Conservation (phyloP, 2,888 invertebrate species). For the Neuroscelio doddi region DNA sequence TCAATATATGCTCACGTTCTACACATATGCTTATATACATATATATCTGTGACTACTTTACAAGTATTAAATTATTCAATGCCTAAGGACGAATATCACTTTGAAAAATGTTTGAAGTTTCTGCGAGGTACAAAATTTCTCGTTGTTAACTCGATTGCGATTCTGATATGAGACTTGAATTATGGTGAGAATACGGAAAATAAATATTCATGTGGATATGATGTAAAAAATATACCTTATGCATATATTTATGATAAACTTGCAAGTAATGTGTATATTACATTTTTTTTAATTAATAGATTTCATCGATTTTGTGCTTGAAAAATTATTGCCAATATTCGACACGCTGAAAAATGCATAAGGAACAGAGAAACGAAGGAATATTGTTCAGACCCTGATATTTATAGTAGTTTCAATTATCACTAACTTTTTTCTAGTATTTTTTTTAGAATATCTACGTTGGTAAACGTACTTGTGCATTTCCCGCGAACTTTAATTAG, state of each 20-base stretch:
- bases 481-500: conserved; percentile 16
- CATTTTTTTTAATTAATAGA: no score
- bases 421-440: conserved; percentile 1
- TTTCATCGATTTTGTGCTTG: no score
- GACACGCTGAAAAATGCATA: no score
- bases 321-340: no score
- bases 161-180: conserved; percentile 1
- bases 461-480: conserved; percentile 33
- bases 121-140: conserved; percentile 19
- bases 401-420: conserved; percentile 4
- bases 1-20: conserved; percentile 5
- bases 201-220: background rate
- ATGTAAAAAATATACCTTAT: conserved; percentile 1
- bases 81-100: conserved; percentile 22
- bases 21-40: conserved; percentile 7
- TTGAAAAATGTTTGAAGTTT: conserved; percentile 13
- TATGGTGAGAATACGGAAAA: background rate
- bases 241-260: background rate
- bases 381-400: background rate
- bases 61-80: conserved; percentile 21
- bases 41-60: conserved; percentile 9
- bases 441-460: conserved; percentile 14
- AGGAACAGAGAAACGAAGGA: no score
- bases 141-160: conserved; percentile 2
- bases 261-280: no score